phyloP scores from a whole-genome alignment of 2,888 invertebrate species.

The Conistra vaccinii region DNA sequence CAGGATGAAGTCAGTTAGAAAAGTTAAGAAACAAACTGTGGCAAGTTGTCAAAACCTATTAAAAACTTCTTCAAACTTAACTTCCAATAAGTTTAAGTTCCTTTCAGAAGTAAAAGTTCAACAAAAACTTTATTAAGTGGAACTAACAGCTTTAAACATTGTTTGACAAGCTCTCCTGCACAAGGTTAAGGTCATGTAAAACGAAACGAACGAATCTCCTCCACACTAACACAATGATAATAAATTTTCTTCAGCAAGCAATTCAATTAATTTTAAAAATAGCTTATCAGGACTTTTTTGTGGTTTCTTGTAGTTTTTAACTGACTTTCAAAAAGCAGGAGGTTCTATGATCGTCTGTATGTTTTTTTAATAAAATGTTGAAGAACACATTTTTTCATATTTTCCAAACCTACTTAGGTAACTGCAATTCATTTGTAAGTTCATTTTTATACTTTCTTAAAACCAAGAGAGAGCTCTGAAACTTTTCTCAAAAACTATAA shows the following conservation, averaged over 20 bases:
- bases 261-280: background rate
- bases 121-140: constrained; percentile 21
- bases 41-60: background rate
- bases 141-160: constrained; percentile 12
- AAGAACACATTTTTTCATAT: background rate
- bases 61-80: constrained; percentile 21
- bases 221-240: background rate
- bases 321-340: too few relatives aligned
- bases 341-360: too few relatives aligned
- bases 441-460: too few relatives aligned
- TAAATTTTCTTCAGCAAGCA: background rate
- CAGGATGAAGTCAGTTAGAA: background rate
- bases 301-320: background rate
- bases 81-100: constrained; percentile 38
- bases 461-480: too few relatives aligned
- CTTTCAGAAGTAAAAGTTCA: constrained; percentile 8
- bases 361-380: too few relatives aligned
- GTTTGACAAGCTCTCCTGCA: constrained; percentile 14
- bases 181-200: constrained; percentile 24
- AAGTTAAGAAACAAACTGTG: constrained; percentile 11
- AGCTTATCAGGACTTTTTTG: background rate
- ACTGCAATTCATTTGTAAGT: background rate
- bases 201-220: too few relatives aligned
- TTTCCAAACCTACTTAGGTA: background rate
- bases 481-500: too few relatives aligned